Evolutionary conservation across 2,113 vertebrate genomes (phyloP).

Genomic region (Chlorocebus sabaeus): DNA sequence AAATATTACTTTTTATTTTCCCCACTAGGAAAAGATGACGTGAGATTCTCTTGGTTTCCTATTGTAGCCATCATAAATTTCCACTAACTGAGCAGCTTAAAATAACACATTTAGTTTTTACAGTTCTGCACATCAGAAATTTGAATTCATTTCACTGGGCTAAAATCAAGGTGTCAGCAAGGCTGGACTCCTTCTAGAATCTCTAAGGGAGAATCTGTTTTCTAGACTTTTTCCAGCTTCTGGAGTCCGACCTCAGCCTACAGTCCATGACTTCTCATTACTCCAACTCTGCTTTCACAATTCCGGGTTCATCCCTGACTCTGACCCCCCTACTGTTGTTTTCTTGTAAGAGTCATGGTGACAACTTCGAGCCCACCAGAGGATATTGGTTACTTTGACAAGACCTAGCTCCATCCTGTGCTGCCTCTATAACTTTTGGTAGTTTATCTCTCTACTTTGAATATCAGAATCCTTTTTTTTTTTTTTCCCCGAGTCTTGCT

Average conservation of each 20-base stretch:
- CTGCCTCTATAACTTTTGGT: not conserved
- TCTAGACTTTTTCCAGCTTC: not conserved
- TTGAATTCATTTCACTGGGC: not conserved
- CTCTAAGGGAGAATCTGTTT: not conserved
- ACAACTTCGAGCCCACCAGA: not conserved
- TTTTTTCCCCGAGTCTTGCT: too few species aligned
- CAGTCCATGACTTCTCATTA: not conserved
- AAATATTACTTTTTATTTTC: not conserved
- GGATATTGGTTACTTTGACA: not conserved
- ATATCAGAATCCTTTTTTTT: not conserved
- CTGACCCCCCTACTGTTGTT: fast-evolving
- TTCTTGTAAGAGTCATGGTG: not conserved
- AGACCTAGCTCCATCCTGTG: not conserved
- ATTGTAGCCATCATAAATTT: not conserved
- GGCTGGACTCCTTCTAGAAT: not conserved
- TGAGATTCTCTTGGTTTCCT: not conserved
- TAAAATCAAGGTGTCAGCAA: not conserved
- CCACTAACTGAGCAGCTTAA: not conserved
- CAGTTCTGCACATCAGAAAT: not conserved
- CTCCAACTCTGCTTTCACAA: not conserved
- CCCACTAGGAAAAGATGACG: not conserved
- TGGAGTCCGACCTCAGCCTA: fast-evolving
- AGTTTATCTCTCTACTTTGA: not conserved
- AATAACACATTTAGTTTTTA: not conserved
- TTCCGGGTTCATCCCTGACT: not conserved